Conservation (phyloP, 1,140 invertebrate genomes). For the Epicauta chinensis region DNA sequence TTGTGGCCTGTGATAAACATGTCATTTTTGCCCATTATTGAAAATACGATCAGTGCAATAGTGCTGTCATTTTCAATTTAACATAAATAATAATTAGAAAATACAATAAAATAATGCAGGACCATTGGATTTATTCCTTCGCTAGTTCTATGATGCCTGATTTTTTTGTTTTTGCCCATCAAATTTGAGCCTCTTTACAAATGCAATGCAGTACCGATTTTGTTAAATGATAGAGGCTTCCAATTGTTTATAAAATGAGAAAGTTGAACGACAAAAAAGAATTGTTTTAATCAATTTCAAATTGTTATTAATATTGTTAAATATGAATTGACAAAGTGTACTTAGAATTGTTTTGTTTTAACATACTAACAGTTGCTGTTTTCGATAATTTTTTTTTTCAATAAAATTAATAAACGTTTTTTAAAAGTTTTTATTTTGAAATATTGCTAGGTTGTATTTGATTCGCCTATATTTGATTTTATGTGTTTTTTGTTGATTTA, state of each 20-base stretch:
- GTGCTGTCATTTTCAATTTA: conserved; percentile 15
- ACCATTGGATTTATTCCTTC: conserved; percentile 4
- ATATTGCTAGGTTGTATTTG: conserved; percentile 38
- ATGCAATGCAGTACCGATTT: conserved; percentile 24
- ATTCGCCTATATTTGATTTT: conserved; percentile 30
- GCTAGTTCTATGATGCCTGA: conserved; percentile 30
- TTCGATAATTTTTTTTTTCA: conserved; percentile 30
- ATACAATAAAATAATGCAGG: neutral
- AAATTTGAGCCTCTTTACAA: conserved; percentile 36
- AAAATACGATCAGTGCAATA: conserved; percentile 6
- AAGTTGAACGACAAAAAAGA: conserved; percentile 11
- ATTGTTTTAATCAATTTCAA: conserved; percentile 28
- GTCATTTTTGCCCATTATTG: neutral
- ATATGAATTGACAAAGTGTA: conserved; percentile 36
- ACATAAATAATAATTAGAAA: no score
- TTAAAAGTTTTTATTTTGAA: conserved; percentile 30
- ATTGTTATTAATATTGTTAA: conserved; percentile 28
- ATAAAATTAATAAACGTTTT: conserved; percentile 33
- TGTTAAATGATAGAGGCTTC: conserved; percentile 42
- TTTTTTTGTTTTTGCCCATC: conserved; percentile 26
- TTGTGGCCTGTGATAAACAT: conserved; percentile 12
- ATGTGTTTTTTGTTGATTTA: conserved; percentile 36
- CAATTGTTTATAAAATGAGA: conserved; percentile 24
- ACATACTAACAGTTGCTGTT: conserved; percentile 38
- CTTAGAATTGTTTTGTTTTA: conserved; percentile 36